Evolutionary conservation across 2,888 invertebrate species (phyloP).

Genomic region (Cotesia congregata): DNA sequence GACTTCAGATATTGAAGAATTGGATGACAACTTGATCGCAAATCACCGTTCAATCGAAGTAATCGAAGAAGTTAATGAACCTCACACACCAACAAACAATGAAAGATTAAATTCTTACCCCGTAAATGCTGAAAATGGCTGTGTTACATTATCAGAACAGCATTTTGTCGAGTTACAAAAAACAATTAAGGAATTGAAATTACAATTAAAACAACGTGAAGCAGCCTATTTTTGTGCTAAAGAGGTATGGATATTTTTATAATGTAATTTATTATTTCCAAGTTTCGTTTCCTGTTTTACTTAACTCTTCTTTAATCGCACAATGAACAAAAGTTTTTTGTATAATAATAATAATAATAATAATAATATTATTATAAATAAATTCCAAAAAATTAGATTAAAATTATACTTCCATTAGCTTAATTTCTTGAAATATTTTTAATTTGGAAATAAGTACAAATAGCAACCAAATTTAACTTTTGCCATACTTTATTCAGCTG

Average conservation of each 20-base stretch:
- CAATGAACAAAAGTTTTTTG: not conserved
- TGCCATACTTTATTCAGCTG: not conserved
- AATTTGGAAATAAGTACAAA: too few relatives aligned
- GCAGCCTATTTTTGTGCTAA: conserved; percentile 62
- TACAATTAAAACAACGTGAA: conserved; percentile 74
- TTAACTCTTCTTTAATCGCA: conserved; percentile 8
- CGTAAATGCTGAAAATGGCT: conserved; percentile 76
- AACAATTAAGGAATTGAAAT: conserved; percentile 74
- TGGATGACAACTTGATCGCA: not conserved
- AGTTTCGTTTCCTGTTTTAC: not conserved
- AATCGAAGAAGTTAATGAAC: conserved; percentile 41
- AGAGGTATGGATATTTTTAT: conserved; percentile 55
- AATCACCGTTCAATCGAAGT: conserved; percentile 33
- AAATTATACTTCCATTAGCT: too few relatives aligned
- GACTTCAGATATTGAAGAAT: conserved; percentile 23
- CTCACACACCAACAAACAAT: conserved; percentile 33
- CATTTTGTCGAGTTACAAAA: conserved; percentile 76
- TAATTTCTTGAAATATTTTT: too few relatives aligned
- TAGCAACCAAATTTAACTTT: not conserved
- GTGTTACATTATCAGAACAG: conserved; percentile 75
- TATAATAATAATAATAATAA: not conserved
- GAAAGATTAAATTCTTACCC: conserved; percentile 67
- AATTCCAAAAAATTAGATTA: too few relatives aligned
- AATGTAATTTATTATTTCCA: conserved; percentile 6
- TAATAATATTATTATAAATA: too few relatives aligned